These are phyloP conservation scores for Tanytarsus gracilentus DNA, from an alignment of 2,888 invertebrate genomes.

Conservation along the genomic window DNA sequence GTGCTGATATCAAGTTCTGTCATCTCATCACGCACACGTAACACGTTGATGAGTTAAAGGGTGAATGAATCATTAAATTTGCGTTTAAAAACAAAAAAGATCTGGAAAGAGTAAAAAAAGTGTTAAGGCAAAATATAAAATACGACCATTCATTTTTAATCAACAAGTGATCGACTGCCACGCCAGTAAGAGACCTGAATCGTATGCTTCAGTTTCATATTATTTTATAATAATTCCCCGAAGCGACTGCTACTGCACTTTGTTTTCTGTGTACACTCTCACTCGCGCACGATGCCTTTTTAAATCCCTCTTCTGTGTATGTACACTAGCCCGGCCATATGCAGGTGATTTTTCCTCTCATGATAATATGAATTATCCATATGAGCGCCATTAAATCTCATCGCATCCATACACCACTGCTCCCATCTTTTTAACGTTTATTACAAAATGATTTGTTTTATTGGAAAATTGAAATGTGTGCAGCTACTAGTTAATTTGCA, in stretches of 20 bases:
- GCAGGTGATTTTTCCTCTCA: slow-evolving; percentile 18
- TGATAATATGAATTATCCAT: slow-evolving; percentile 22
- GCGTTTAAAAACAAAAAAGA: not conserved
- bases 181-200: not conserved
- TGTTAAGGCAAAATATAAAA: not conserved
- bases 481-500: slow-evolving; percentile 1
- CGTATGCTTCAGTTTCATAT: slow-evolving; percentile 21
- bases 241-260: slow-evolving; percentile 23
- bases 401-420: not conserved
- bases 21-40: no score
- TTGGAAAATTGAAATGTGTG: slow-evolving; percentile 1
- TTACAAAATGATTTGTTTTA: not conserved
- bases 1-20: no score
- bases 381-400: not conserved
- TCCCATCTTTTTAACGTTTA: not conserved
- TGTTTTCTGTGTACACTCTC: not conserved
- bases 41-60: slow-evolving; percentile 11
- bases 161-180: slow-evolving; percentile 18
- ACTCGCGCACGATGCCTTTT: not conserved
- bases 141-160: slow-evolving; percentile 19
- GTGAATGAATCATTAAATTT: slow-evolving; percentile 8
- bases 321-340: not conserved
- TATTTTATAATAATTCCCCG: slow-evolving; percentile 26
- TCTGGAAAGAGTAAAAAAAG: not conserved
- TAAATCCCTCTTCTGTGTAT: not conserved